These are phyloP conservation scores for Creontiades dilutus DNA, from an alignment of 2,888 invertebrate genomes.

Conservation along the genomic window DNA sequence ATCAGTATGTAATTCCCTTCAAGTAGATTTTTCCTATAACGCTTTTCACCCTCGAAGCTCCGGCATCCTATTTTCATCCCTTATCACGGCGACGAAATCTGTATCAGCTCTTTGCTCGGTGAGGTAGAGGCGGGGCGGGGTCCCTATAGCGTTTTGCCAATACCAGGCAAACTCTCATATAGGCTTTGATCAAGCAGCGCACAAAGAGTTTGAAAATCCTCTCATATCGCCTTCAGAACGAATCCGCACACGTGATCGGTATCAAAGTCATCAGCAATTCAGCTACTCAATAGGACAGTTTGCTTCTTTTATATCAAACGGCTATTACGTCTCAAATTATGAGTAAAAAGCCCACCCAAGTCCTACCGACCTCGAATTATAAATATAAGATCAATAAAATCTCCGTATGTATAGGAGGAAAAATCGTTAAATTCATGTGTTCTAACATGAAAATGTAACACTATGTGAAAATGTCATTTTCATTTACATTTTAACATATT, in stretches of 20 bases:
- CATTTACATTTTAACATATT: no score
- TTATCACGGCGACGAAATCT: conserved; percentile 64
- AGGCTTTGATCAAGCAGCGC: conserved; percentile 56
- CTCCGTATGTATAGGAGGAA: no score
- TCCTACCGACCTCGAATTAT: no score
- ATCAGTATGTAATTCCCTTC: conserved; percentile 68
- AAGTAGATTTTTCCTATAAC: conserved; percentile 65
- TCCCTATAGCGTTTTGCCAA: conserved; percentile 42
- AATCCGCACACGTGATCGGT: not conserved
- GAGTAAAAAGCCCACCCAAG: no score
- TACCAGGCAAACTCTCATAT: conserved; percentile 48
- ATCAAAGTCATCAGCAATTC: not conserved
- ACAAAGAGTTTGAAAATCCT: conserved; percentile 52
- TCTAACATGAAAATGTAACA: no score
- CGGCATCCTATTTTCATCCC: conserved; percentile 62
- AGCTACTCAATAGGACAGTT: not conserved
- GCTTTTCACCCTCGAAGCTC: conserved; percentile 43
- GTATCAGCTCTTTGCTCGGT: conserved; percentile 43
- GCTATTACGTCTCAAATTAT: no score
- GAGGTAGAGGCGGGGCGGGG: not conserved
- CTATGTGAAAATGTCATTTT: no score
- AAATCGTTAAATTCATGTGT: no score
- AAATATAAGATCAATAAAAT: no score
- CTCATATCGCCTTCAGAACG: not conserved
- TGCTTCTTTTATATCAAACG: not conserved